Evolutionary conservation across 2,113 vertebrate species (phyloP).

Genomic region (Tinamus guttatus): DNA sequence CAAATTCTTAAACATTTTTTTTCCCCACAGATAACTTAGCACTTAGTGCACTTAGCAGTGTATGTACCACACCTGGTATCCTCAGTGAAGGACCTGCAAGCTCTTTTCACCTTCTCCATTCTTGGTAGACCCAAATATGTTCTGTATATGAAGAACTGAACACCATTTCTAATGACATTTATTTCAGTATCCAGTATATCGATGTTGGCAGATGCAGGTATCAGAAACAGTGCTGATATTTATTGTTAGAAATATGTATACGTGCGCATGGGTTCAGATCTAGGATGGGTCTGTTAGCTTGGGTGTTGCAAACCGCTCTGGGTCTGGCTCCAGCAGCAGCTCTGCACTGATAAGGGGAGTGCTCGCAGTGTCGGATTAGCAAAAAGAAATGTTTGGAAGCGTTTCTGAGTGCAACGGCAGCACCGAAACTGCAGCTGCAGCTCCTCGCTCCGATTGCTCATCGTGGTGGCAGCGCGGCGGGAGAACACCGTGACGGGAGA

Average conservation of each 20-base stretch:
- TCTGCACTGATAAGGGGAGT: background rate
- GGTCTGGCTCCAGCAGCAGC: background rate
- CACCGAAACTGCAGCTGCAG: background rate
- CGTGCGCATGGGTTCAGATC: background rate
- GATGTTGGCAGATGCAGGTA: background rate
- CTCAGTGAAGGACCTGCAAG: background rate
- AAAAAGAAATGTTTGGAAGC: background rate
- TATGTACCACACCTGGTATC: background rate
- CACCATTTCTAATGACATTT: background rate
- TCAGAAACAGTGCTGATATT: background rate
- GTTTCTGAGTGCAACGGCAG: accelerated
- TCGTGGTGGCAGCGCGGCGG: too few species aligned
- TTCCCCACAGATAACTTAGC: background rate
- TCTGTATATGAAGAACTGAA: background rate
- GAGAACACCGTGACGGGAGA: background rate
- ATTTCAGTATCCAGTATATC: background rate
- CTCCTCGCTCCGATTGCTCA: background rate
- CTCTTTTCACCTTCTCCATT: background rate
- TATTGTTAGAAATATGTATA: background rate
- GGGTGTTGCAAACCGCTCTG: background rate
- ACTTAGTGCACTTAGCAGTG: background rate
- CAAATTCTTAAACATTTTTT: accelerated
- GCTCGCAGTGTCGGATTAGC: accelerated
- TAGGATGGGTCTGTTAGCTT: background rate
- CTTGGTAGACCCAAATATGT: background rate